Base-by-base conservation (phyloP, 2,113 vertebrate species). In the Paratilapia polleni region DNA sequence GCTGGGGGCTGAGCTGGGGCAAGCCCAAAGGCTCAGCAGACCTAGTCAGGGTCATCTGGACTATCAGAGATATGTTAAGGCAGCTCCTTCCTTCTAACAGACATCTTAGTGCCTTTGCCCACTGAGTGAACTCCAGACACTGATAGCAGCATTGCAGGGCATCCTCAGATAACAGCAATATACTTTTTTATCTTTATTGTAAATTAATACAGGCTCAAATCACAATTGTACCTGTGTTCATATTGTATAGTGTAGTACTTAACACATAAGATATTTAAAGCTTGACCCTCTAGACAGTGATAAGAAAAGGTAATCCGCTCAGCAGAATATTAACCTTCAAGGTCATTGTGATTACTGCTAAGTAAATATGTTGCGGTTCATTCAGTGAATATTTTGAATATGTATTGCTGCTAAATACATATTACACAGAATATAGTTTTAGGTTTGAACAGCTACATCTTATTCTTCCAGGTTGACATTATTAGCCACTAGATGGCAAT, bases 1-100 rank as follows among this genome's bases (percentile, higher is more conserved):
- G 93, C 93, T 88, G 91, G 59, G 19, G 75, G 77, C 62, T 57
- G 83, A 84, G 76, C 57, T 52, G 60, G 84, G 92, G 90, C 84
- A 68, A 85, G 91, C 89, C 92, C 83, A 80, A 63, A 89, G 89
- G 88, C 87, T 79, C 87, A 74, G 88, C 83, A 91, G 91, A 88
- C 89, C 82, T 83, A 84, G 80, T 86, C 79, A 82, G 89, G 91
- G 91, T 95, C 91, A 92, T 88, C 59, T 80, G 81, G 56, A 89
- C 80, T 89, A 91, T 43, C 86, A 88, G 79, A 82, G 88, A 91
- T 84, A 79, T 83, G 75, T 87, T 81, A 85, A 59, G 86, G 66
- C 74, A 81, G 54, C 77, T 81, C 52, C 60, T 90, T 80, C 34
- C 87, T 85, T 64, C 68, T 90, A 81, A 61, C 68, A 78, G 78